Conservation (phyloP, 2,113 vertebrate genomes). For the Myotis davidii region DNA sequence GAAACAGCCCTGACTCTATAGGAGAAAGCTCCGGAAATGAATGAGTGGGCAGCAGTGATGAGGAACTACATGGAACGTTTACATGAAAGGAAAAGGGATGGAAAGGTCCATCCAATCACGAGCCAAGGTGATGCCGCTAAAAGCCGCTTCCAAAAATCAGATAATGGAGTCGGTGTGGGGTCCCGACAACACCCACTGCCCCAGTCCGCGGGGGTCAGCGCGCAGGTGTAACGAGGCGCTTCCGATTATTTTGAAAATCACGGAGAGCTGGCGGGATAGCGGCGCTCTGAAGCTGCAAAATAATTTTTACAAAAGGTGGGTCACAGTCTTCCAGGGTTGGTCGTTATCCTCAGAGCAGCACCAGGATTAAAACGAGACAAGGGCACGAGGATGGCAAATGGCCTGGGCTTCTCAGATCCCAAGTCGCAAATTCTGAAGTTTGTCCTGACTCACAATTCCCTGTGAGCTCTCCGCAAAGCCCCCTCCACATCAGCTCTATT, state of each 20-base stretch:
- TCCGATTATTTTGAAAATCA: constrained; percentile 22
- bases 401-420: background rate
- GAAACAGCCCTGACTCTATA: background rate
- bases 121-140: background rate
- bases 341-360: background rate
- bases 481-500: background rate
- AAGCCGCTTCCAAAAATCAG: constrained; percentile 36
- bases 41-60: background rate
- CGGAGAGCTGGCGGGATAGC: background rate
- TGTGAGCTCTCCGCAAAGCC: background rate
- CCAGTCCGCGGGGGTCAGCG: background rate
- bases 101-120: background rate
- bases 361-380: background rate
- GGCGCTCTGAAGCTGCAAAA: background rate
- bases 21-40: background rate
- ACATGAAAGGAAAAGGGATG: background rate
- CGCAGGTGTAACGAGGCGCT: background rate
- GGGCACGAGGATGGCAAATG: background rate
- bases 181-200: background rate
- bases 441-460: background rate
- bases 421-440: background rate
- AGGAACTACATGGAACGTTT: background rate
- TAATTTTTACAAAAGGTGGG: background rate
- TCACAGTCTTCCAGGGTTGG: background rate
- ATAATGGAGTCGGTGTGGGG: background rate